Evolutionary conservation across 2,888 invertebrate genomes (phyloP).

Genomic region (Lycophotia porphyrea): DNA sequence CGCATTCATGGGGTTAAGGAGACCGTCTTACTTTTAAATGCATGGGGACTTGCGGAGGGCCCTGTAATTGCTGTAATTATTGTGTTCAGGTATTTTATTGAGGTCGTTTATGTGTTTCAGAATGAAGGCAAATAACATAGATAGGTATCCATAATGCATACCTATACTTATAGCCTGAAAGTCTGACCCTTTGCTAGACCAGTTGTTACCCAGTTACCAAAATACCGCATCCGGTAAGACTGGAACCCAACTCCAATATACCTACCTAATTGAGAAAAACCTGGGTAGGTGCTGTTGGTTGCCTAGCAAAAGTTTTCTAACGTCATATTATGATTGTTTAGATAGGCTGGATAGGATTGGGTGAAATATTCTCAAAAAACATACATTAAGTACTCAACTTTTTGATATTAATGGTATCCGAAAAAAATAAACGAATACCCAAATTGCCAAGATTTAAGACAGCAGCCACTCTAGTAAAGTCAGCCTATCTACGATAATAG

Average conservation of each 20-base stretch:
- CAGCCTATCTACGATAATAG: constrained; percentile 13
- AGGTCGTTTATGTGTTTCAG: constrained; percentile 13
- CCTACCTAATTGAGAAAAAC: background rate
- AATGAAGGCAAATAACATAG: background rate
- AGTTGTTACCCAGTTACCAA: background rate
- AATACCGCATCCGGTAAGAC: background rate
- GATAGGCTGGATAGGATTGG: background rate
- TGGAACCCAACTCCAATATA: background rate
- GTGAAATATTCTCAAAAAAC: background rate
- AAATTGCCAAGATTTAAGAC: background rate
- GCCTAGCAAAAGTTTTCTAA: background rate
- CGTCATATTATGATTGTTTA: background rate
- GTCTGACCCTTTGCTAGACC: no score
- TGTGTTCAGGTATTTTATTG: constrained; percentile 39
- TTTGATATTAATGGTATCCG: no score
- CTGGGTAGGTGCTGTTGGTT: background rate
- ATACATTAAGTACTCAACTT: background rate
- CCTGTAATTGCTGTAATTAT: constrained; percentile 77
- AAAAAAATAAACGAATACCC: background rate
- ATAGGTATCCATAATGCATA: background rate
- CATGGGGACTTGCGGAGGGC: constrained; percentile 68
- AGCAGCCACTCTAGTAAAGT: background rate
- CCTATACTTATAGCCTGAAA: background rate
- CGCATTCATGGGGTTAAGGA: constrained; percentile 84
- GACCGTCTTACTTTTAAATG: constrained; percentile 78